Conservation (phyloP, 2,113 vertebrate genomes). For the Melanerpes formicivorus region DNA sequence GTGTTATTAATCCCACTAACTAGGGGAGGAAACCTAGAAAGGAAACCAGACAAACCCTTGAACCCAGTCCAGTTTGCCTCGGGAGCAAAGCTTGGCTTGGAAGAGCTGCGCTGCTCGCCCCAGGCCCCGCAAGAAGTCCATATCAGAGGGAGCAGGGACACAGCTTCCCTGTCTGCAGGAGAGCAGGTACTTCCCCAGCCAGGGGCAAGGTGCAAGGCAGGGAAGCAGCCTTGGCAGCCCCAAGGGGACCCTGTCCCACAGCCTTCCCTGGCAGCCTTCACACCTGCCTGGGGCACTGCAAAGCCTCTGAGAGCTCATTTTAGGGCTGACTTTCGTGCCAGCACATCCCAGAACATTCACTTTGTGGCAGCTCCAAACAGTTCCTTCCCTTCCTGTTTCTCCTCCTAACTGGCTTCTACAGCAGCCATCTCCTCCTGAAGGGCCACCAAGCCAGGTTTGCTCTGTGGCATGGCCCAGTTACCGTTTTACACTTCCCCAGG, state of each 20-base stretch:
- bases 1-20: constrained; percentile 54
- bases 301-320: neutral
- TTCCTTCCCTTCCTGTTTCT: neutral
- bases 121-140: neutral
- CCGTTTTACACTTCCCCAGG: constrained; percentile 10
- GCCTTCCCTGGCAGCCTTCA: neutral
- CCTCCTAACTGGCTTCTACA: neutral
- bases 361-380: neutral
- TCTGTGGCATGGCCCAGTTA: fast-evolving
- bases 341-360: neutral
- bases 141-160: constrained; percentile 2
- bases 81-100: neutral
- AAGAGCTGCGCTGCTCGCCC: neutral
- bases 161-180: constrained; percentile 48
- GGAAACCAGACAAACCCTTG: constrained; percentile 47
- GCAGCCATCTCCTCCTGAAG: neutral
- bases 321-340: neutral
- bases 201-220: neutral
- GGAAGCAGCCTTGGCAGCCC: neutral
- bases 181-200: constrained; percentile 23
- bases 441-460: neutral
- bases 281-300: neutral
- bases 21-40: constrained; percentile 42
- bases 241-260: neutral
- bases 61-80: neutral